Base-by-base conservation (phyloP, 2,113 vertebrate species). In the Axis porcinus region DNA sequence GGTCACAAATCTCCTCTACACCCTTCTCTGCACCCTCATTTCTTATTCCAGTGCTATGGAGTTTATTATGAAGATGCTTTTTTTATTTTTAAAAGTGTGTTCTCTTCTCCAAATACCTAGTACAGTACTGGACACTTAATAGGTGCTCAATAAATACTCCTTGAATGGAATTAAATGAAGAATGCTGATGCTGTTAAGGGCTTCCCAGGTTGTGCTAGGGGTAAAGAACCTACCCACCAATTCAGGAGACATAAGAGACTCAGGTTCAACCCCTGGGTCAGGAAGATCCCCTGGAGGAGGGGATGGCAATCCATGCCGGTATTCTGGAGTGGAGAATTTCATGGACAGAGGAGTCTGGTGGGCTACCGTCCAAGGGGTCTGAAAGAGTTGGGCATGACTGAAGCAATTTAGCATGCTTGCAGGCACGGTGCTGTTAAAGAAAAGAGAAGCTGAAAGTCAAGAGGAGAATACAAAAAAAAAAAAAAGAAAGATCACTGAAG, bases 111-210 rank as follows among this genome's bases (percentile, higher is more conserved):
- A 84, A 67, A 67, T 91, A 57, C n/a, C 9, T 88, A 84, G 62
- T 87, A 62, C 5, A 84, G 27, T 70, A 52, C 23, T 83, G 57
- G n/a, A 57, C 30, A 27, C 33, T 83, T 11, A 57, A 40, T 45
- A 74, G 15, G 23, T 23, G 21, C 27, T 93, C 21, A 86, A 17
- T 84, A 78, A 93, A 88, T 76, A 89, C 30, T 95, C 90, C 25
- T 86, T 79, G 47, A 89, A 91, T 67, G 55, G 16, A 96, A 92
- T 82, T 95, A 70, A 94, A 86, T 92, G 64, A 92, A 57, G 40
- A 91, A 58, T 1, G 16, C 9, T 50, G 1, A n/a, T 36, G 19
- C 10, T 70, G n/a, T 70, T 40, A 70, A 70, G 19, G 67, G 67
- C n/a, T 70, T 40, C 67, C n/a, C 10, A 70, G 67, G 67, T 70